A percentile compares a stretch with the other conserved stretches of the same genome.
Evolutionary conservation across 30 jellyfish, hydroid and myxozoan genomes (phyloP).

Genomic region (Euphysa ruthae): DNA sequence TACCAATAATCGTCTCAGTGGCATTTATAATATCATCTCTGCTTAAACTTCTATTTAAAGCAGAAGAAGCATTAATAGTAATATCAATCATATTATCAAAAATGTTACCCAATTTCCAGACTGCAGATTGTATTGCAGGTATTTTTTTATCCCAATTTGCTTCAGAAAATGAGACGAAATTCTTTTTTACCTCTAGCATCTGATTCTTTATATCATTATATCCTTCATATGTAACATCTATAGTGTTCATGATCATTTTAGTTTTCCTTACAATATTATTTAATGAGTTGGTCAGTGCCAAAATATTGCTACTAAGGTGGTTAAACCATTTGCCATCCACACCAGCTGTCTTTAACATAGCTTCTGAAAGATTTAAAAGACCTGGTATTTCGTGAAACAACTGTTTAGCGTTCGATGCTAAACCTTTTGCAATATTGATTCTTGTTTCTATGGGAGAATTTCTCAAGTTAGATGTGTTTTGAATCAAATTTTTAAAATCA

Average conservation of each 20-base stretch:
- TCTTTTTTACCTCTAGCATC: slow-evolving; percentile 26
- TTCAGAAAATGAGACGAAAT: slow-evolving; percentile 18
- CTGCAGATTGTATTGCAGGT: slow-evolving; percentile 18
- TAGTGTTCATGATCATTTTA: slow-evolving; percentile 42
- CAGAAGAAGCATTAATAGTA: slow-evolving; percentile 33
- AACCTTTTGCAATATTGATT: slow-evolving; percentile 39
- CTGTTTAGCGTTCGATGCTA: slow-evolving; percentile 35
- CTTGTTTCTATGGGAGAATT: slow-evolving; percentile 55
- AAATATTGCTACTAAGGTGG: slow-evolving; percentile 27
- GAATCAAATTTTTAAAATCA: background rate
- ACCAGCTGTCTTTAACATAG: slow-evolving; percentile 58
- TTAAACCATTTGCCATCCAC: slow-evolving; percentile 60
- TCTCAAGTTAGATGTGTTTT: slow-evolving; percentile 8
- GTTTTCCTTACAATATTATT: slow-evolving; percentile 36
- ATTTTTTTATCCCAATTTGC: slow-evolving; percentile 69
- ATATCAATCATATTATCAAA: slow-evolving; percentile 46
- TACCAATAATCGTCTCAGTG: slow-evolving; percentile 34
- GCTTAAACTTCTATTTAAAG: slow-evolving; percentile 31
- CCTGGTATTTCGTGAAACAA: slow-evolving; percentile 48
- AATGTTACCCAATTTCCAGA: slow-evolving; percentile 10
- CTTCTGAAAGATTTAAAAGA: slow-evolving; percentile 29
- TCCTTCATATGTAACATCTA: slow-evolving; percentile 50
- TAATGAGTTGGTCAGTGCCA: slow-evolving; percentile 23
- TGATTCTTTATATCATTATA: slow-evolving; percentile 30
- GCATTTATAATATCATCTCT: slow-evolving; percentile 46